These are phyloP conservation scores for Synaphobranchus kaupii DNA, from an alignment of 2,797 vertebrate genomes.

Conservation along the genomic window DNA sequence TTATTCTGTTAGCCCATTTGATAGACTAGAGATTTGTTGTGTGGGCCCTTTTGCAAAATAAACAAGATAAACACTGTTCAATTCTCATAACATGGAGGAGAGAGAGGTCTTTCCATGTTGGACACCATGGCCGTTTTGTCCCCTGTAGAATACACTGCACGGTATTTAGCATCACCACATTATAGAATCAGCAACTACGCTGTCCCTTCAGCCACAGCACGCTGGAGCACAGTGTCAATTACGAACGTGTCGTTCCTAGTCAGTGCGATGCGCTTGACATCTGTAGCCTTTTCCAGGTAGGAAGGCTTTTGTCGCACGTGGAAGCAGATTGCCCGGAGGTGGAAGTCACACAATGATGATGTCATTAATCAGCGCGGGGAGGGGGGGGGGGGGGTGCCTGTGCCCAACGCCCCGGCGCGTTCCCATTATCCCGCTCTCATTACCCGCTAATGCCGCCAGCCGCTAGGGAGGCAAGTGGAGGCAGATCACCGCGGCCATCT, in stretches of 20 bases:
- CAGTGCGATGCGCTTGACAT: neutral
- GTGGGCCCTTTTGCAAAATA: neutral
- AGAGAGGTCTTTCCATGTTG: neutral
- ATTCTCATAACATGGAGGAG: neutral
- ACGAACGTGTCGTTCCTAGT: neutral
- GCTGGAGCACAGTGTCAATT: neutral
- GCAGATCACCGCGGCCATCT: constrained; percentile 44
- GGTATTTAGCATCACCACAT: neutral
- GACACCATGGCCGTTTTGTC: neutral
- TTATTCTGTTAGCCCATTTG: neutral
- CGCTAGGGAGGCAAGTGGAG: constrained; percentile 50
- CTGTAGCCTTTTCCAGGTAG: neutral
- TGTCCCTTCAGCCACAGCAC: neutral
- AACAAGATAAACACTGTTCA: neutral
- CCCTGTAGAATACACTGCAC: no score
- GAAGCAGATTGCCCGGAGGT: constrained; percentile 24
- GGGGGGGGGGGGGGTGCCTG: constrained; percentile 32
- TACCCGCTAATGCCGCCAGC: constrained; percentile 21
- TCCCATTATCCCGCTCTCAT: constrained; percentile 42
- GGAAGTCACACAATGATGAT: constrained; percentile 34
- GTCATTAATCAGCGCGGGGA: constrained; percentile 42
- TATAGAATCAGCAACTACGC: no score
- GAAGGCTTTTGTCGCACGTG: constrained; percentile 25
- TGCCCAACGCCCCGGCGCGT: constrained; percentile 34
- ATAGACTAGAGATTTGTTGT: neutral